Evolutionary conservation across 2,113 vertebrate species (phyloP).

Genomic region (Petrocephalus microphthalmus): DNA sequence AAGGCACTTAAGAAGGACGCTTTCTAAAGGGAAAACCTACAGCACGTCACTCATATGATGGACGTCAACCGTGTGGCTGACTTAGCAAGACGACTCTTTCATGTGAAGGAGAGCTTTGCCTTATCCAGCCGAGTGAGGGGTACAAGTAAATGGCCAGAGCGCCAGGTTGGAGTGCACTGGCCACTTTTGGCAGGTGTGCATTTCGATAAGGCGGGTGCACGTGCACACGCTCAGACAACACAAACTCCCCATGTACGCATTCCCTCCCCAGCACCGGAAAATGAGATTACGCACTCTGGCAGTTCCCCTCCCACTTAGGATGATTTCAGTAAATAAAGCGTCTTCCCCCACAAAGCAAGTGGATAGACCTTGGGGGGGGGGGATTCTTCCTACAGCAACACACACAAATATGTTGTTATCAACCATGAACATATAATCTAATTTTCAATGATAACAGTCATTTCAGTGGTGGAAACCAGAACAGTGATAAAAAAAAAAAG

Average conservation of each 20-base stretch:
- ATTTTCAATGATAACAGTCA: background rate
- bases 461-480: background rate
- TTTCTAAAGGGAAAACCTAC: background rate
- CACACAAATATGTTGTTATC: background rate
- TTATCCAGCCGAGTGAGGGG: background rate
- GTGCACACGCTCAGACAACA: background rate
- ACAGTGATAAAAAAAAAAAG: background rate
- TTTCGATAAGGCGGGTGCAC: background rate
- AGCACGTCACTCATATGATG: background rate
- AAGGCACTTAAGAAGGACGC: background rate
- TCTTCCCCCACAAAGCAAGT: constrained; percentile 54
- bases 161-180: background rate
- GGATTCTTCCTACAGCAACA: background rate
- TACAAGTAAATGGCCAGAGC: background rate
- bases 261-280: constrained; percentile 50
- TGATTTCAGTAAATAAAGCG: constrained; percentile 63
- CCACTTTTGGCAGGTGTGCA: background rate
- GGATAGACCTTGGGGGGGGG: constrained; percentile 41
- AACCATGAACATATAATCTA: background rate
- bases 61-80: background rate
- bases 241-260: background rate
- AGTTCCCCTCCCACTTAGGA: constrained; percentile 53
- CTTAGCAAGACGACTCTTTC: background rate
- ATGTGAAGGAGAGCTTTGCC: background rate
- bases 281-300: constrained; percentile 61